Conservation (phyloP, 2,888 invertebrate species). For the Harpalus rubripes region DNA sequence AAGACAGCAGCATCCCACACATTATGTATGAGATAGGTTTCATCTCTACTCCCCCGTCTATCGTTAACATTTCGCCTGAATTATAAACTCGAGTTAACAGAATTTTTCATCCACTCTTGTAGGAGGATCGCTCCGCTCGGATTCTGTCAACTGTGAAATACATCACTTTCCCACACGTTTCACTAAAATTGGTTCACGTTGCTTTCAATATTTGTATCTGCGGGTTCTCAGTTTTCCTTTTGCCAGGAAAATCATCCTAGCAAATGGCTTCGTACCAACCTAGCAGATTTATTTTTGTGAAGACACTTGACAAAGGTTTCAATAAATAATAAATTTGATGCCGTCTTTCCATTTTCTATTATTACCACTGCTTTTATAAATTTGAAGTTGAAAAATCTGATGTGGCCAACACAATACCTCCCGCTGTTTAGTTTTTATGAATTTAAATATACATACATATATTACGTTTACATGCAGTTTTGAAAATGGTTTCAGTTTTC, state of each 20-base stretch:
- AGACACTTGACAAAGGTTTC: not conserved
- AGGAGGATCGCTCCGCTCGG: constrained; percentile 2
- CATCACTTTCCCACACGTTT: constrained; percentile 32
- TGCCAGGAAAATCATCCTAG: constrained; percentile 3
- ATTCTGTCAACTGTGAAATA: constrained; percentile 50
- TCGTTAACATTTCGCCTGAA: constrained; percentile 35
- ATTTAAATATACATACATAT: too few relatives aligned
- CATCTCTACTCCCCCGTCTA: constrained; percentile 32
- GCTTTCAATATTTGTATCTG: constrained; percentile 47
- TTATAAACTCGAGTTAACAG: constrained; percentile 51
- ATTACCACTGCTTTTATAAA: not conserved
- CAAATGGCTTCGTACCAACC: not conserved
- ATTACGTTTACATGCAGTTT: too few relatives aligned
- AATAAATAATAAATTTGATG: not conserved
- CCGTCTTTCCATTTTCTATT: not conserved
- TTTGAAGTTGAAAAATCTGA: not conserved
- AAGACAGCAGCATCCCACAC: constrained; percentile 17
- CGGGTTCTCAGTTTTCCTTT: not conserved
- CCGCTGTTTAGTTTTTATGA: too few relatives aligned
- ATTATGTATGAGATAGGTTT: constrained; percentile 46
- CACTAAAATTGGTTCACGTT: constrained; percentile 45
- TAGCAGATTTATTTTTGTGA: not conserved
- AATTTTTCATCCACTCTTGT: constrained; percentile 31
- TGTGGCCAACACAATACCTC: too few relatives aligned
- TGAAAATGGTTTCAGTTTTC: too few relatives aligned